phyloP scores from a whole-genome alignment of 2,113 vertebrate genomes.

The Anseranas semipalmata region DNA sequence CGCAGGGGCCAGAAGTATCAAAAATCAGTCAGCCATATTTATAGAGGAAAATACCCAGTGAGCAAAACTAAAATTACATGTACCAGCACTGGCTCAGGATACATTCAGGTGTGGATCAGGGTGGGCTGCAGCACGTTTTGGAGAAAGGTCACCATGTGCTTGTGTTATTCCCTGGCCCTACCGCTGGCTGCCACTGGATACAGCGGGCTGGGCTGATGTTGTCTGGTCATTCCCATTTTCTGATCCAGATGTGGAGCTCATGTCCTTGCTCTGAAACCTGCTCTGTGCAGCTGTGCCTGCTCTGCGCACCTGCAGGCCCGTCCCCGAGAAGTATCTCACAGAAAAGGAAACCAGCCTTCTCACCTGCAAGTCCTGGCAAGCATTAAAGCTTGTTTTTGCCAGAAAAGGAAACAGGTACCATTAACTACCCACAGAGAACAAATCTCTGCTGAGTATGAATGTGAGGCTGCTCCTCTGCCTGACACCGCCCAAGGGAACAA shows the following conservation, averaged over 20 bases:
- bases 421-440: neutral
- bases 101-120: neutral
- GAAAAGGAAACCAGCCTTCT: neutral
- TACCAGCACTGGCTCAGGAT: neutral
- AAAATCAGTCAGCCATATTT: neutral
- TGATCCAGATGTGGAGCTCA: neutral
- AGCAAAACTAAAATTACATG: neutral
- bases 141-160: neutral
- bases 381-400: constrained; percentile 41
- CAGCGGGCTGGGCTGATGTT: neutral
- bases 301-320: neutral
- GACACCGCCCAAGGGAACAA: neutral
- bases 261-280: neutral
- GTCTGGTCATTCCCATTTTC: neutral
- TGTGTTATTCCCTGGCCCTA: neutral
- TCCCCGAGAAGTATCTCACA: neutral
- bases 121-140: neutral
- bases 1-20: neutral
- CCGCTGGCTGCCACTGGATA: neutral
- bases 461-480: neutral
- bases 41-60: neutral
- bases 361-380: constrained; percentile 51
- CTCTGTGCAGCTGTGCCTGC: neutral
- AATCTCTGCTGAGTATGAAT: neutral
- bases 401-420: constrained; percentile 28